phyloP scores from a whole-genome alignment of 2,797 vertebrate genomes.

The Neomorphus geoffroyi region DNA sequence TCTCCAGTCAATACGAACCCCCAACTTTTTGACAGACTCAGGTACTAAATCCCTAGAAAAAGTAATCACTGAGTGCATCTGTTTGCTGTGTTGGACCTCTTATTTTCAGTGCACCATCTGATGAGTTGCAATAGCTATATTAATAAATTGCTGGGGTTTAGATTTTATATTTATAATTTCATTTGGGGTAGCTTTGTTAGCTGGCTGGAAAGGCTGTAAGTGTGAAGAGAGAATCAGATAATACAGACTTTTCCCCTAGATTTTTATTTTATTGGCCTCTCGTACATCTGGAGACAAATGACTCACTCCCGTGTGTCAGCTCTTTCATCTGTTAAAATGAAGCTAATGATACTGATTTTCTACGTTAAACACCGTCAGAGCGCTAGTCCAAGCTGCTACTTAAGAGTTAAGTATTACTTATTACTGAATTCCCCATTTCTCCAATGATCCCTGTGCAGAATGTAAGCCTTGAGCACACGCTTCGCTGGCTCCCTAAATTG shows the following conservation, averaged over 20 bases:
- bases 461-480: background rate
- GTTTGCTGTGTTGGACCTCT: background rate
- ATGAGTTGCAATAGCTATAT: background rate
- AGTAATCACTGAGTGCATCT: background rate
- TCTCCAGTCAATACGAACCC: background rate
- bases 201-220: background rate
- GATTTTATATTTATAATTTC: no score
- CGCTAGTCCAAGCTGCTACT: background rate
- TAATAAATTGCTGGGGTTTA: background rate
- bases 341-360: conserved; percentile 18
- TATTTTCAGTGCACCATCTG: background rate
- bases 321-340: conserved; percentile 2
- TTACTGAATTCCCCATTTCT: conserved; percentile 9
- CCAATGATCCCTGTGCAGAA: background rate
- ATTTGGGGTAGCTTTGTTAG: background rate
- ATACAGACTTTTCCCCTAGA: background rate
- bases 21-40: background rate
- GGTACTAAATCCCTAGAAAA: background rate
- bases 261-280: background rate
- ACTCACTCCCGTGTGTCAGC: background rate
- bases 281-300: background rate
- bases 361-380: background rate
- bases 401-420: conserved; percentile 42
- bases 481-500: conserved; percentile 24
- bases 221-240: background rate